Percentiles rank a stretch among this genome's conserved stretches.
phyloP scores from a whole-genome alignment of 2,888 invertebrate genomes.

The Stramonita haemastoma region DNA sequence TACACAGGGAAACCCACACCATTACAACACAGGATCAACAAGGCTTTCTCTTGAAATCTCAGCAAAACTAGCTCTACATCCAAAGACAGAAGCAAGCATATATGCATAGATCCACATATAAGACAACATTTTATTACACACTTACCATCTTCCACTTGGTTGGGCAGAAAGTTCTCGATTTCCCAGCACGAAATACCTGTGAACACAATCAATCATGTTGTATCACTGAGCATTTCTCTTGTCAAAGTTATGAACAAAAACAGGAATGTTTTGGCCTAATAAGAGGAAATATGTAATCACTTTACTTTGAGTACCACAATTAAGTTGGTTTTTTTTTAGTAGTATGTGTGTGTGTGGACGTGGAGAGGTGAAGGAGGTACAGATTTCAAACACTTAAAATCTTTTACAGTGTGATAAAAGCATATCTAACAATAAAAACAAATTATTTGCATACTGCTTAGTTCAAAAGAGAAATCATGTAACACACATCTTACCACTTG shows the following conservation, averaged over 20 bases:
- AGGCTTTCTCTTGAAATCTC: not conserved
- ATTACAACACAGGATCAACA: not conserved
- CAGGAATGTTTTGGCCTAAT: too few relatives aligned
- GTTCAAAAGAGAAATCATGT: too few relatives aligned
- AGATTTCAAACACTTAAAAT: too few relatives aligned
- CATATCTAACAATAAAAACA: too few relatives aligned
- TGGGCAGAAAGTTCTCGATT: conserved; percentile 99
- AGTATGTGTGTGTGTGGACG: too few relatives aligned
- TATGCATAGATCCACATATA: not conserved
- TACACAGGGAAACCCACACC: conserved; percentile 59
- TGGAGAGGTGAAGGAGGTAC: too few relatives aligned
- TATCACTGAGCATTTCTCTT: not conserved
- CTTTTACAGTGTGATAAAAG: too few relatives aligned
- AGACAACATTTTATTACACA: not conserved
- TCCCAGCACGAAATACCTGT: conserved; percentile 94
- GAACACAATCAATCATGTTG: conserved; percentile 16
- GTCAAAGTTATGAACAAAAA: not conserved
- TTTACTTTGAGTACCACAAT: too few relatives aligned
- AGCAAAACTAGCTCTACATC: not conserved
- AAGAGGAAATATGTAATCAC: too few relatives aligned
- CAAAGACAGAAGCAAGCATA: not conserved
- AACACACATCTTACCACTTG: too few relatives aligned
- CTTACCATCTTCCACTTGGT: conserved; percentile 84
- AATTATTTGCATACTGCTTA: too few relatives aligned
- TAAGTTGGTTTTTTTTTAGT: too few relatives aligned